Base-by-base conservation (phyloP, 2,888 invertebrate species). In the Quadriops clusia region DNA sequence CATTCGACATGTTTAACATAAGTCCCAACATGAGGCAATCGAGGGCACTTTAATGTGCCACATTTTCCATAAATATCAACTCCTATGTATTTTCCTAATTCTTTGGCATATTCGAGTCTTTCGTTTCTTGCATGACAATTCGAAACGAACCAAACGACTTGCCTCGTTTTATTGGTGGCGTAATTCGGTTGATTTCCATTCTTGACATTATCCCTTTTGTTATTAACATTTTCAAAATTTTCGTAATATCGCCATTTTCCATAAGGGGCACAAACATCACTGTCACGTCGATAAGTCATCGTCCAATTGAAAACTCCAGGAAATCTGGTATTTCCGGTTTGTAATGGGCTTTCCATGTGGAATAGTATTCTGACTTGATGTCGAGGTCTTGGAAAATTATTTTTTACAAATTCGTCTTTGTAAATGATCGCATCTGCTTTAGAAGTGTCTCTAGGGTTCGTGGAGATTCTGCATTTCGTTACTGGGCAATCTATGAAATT, bases 251-350 rank as follows among this genome's bases (percentile, higher is more conserved):
- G 81, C 85, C 91, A 95, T 46, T 84, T 72, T 58, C 93, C 95
- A 58, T 95, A 97, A 0, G 95, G 95, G 1, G 95, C 84, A 7
- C 95, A 94, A 40, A 97, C 78, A 53, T 94, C 93, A 13, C 93
- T 94, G 57, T 95, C 94, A 33, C 77, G 77, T 37, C 95, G 70
- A 57, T 95, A 97, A 0, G 94, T 95, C 1, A 94, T 87, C 5
- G 95, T 95, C 93, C 94, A 94, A 66, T 97, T 97, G 60, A 95
- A 82, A 3, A 80, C 74, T 50, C 79, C 75, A 8, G 39, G 25
- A 10, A 39, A 34, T n/a, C n/a, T 72, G 45, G 80, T 78, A 30
- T 81, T 68, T 32, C 79, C 79, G 43, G 89, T 93, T 61, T 95
- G 93, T 61, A 90, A 86, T 2, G 95, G 95, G 57, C 93, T 94